Base-by-base conservation (phyloP, 2,888 invertebrate genomes). In the Clepsis dumicolana region DNA sequence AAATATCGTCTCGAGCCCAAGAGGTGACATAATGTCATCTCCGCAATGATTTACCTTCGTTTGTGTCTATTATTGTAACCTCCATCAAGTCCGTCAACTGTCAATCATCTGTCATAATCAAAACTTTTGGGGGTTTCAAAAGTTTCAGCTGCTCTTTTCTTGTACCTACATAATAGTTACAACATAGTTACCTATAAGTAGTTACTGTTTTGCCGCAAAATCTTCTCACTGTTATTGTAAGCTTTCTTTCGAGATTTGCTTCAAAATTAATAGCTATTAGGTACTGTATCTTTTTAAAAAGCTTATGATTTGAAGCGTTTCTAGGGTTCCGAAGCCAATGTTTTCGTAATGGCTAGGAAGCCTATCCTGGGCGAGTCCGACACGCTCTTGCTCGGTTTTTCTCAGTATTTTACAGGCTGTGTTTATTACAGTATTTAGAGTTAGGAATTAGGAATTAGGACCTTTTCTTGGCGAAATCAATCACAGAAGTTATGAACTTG, bases 51-150 rank as follows among this genome's bases (percentile, higher is more conserved):
- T 35, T 61, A 66, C 61, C 61, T 61, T 54, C 66, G 35, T 66
- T 32, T 54, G 14, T 48, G 44, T 62, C 54, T 41, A 29, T 60
- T 60, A 54, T 67, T 61, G 56, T 62, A 56, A 67, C 66, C 66
- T 62, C 27, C 50, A 50, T 67, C 66, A 67, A 56, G 62, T 62
- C 38, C 50, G 56, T 67, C 66, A 67, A 62, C 38, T 38, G 56
- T 67, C 66, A 67, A 62, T 67, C 62, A 35, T 44, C 66, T 67
- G 62, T 67, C 50, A 62, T 50, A 44, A 29, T 57, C 50, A 24
- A 65, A 27, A 57, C 57, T 48, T 64, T 48, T n/a, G 53, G 24
- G 52, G 44, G 56, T 65, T 14, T 14, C 8, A 50, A 38, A 35
- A 60, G 35, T 71, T 57, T 35, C 7, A 8, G n/a, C 48, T 32